These are phyloP conservation scores for Anthophora plumipes DNA, from an alignment of 2,888 invertebrate genomes.

Conservation along the genomic window DNA sequence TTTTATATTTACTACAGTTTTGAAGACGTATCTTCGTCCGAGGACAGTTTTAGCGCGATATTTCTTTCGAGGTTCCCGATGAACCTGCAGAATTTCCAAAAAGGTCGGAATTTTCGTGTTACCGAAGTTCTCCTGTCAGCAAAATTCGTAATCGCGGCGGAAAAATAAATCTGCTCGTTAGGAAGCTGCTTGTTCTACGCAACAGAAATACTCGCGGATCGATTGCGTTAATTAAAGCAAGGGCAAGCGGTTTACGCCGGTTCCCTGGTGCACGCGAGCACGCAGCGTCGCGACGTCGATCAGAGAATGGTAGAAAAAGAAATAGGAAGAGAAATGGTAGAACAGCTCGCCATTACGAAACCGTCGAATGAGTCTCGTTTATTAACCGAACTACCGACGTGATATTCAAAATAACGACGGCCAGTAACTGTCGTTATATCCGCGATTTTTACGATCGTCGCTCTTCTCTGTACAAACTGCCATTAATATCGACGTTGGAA, in stretches of 20 bases:
- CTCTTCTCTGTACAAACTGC: neutral
- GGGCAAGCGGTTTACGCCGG: slow-evolving; percentile 14
- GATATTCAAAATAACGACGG: slow-evolving; percentile 43
- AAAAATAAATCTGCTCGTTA: slow-evolving; percentile 36
- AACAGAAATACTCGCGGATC: slow-evolving; percentile 32
- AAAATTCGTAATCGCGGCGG: neutral
- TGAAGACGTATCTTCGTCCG: too few species aligned
- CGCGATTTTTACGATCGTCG: slow-evolving; percentile 33
- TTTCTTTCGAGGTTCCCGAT: too few species aligned
- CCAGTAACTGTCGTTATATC: slow-evolving; percentile 17
- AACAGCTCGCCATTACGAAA: slow-evolving; percentile 5
- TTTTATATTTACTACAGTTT: too few species aligned
- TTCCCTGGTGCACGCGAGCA: slow-evolving; percentile 12
- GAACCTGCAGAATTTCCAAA: too few species aligned
- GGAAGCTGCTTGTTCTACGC: neutral
- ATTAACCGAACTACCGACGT: slow-evolving; percentile 3
- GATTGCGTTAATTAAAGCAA: slow-evolving; percentile 44
- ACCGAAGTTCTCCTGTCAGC: too few species aligned
- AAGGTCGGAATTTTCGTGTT: neutral
- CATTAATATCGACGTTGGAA: neutral
- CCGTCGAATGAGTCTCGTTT: slow-evolving; percentile 13
- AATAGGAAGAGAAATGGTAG: neutral
- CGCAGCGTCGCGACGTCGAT: neutral
- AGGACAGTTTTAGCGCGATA: too few species aligned
- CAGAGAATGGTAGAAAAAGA: too few species aligned